phyloP scores from a whole-genome alignment of 2,888 invertebrate species.

The Steinernema scapterisci region DNA sequence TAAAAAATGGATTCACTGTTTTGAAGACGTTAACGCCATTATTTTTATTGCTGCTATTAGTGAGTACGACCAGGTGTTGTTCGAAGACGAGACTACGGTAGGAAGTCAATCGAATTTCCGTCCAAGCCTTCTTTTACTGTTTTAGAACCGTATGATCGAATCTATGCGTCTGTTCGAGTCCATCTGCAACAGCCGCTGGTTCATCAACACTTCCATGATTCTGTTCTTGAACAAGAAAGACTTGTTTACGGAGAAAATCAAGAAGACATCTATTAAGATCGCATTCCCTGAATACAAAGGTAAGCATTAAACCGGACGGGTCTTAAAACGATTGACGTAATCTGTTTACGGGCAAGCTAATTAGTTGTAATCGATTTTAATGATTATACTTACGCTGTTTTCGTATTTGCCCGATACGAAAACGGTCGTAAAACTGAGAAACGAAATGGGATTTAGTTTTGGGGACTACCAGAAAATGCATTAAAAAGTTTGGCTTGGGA shows the following conservation, averaged over 20 bases:
- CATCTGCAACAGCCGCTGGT: conserved; percentile 67
- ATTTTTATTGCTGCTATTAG: conserved; percentile 50
- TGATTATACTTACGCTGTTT: neutral
- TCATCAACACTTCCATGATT: conserved; percentile 67
- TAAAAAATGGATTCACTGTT: conserved; percentile 62
- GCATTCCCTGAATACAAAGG: conserved; percentile 67
- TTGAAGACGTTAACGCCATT: conserved; percentile 67
- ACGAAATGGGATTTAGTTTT: too few relatives aligned
- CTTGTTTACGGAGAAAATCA: conserved; percentile 65
- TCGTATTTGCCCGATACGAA: neutral
- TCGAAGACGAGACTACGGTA: conserved; percentile 66
- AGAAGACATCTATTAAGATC: conserved; percentile 52
- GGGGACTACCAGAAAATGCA: neutral
- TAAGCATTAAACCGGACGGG: conserved; percentile 30
- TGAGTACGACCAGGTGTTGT: conserved; percentile 61
- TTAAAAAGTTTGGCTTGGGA: neutral
- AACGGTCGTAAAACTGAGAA: neutral
- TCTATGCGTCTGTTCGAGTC: conserved; percentile 66
- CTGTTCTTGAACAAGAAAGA: conserved; percentile 67
- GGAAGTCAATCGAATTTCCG: conserved; percentile 23
- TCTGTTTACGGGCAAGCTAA: conserved; percentile 1
- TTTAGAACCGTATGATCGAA: conserved; percentile 67
- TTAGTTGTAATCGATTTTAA: conserved; percentile 12
- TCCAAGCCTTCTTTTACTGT: neutral
- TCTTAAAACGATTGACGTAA: neutral